Conservation (phyloP, 37 sponge, comb jelly and placozoan species). For the Oscarella lobularis region DNA sequence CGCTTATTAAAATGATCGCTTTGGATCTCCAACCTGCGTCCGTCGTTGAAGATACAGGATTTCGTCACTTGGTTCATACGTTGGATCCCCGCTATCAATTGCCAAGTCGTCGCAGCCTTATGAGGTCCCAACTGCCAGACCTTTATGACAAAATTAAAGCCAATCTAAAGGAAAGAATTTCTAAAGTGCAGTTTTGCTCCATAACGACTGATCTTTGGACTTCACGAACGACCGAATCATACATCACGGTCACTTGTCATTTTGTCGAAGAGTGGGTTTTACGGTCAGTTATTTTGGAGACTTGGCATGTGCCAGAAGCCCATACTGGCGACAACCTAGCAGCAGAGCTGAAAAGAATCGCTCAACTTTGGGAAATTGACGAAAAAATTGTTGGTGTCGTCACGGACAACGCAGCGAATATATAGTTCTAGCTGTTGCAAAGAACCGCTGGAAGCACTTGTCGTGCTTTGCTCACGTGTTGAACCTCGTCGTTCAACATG, state of each 20-base stretch:
- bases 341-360: constrained; percentile 4
- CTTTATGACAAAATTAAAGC: constrained; percentile 14
- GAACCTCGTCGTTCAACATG: constrained; percentile 15
- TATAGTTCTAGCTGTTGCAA: constrained; percentile 13
- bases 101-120: constrained; percentile 17
- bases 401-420: background rate
- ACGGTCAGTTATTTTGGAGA: constrained; percentile 11
- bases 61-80: constrained; percentile 10
- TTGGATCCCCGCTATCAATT: constrained; percentile 24
- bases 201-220: constrained; percentile 28
- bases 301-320: constrained; percentile 14
- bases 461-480: constrained; percentile 18
- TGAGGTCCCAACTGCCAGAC: constrained; percentile 9
- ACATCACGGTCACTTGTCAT: constrained; percentile 18
- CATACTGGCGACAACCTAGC: constrained; percentile 15
- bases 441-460: constrained; percentile 9
- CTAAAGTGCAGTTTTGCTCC: background rate
- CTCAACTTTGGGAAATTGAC: background rate
- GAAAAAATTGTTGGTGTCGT: background rate
- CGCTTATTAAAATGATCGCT: too few species aligned
- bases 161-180: constrained; percentile 1
- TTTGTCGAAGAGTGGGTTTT: background rate
- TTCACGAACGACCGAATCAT: constrained; percentile 14
- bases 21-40: constrained; percentile 25
- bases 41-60: constrained; percentile 21